Base-by-base conservation (phyloP, 2,888 invertebrate genomes). In the Pemphredon lugubris region DNA sequence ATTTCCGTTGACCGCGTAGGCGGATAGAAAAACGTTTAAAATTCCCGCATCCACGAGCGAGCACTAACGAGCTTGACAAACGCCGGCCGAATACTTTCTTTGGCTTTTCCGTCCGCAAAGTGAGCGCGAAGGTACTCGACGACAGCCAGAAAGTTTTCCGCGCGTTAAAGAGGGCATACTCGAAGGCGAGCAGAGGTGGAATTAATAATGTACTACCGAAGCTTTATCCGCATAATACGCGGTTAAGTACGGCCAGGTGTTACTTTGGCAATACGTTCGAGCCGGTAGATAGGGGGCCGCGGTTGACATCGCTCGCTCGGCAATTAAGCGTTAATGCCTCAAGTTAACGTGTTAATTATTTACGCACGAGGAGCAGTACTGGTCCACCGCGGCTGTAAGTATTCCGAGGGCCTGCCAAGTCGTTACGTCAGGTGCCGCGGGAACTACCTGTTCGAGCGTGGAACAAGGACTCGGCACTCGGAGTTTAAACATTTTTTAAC, bases 271-370 rank as follows among this genome's bases (percentile, higher is more conserved):
- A 58, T 67, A 51, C 58, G 39, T 67, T 57, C 58, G 39, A 51
- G 68, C 68, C 68, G 58, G 57, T 34, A 37, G 47, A 61, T n/a
- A n/a, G 58, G 54, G 26, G 40, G 18, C 48, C 53, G 47, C 57
- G 2, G 23, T 37, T 32, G 14, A 39, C 37, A 39, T 42, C 7
- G 39, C 39, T 61, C 61, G 39, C 58, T 61, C 48, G 50, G 70
- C 54, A 80, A 78, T 76, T 73, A 81, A 54, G 55, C 53, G 70
- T 72, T 81, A 78, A 81, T 70, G 75, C 63, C 64, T 68, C 65
- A 53, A 65, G 68, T 72, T 75, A 73, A 53, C 64, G 64, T 30
- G 54, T 70, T 51, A 81, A 76, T 82, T 83, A 82, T 81, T 82
- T 75, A 81, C 67, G 68, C 58, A 42, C 45, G 71, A 58, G 51